Conservation (phyloP, 2,113 vertebrate genomes). For the Xyrauchen texanus region DNA sequence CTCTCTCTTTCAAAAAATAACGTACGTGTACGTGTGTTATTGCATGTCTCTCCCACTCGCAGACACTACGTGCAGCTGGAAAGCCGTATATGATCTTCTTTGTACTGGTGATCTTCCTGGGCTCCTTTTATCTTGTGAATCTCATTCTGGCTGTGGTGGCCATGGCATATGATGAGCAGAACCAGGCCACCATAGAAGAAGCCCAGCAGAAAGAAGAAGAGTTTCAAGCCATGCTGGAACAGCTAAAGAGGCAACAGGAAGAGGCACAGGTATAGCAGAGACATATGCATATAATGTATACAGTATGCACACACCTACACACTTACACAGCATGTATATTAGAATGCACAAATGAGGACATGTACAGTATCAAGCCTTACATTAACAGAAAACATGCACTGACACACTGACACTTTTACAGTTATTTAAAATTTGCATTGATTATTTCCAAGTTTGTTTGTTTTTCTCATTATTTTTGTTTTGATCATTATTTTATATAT, state of each 20-base stretch:
- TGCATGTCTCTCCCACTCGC: constrained; percentile 31
- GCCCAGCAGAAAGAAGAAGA: constrained; percentile 94
- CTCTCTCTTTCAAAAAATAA: not conserved
- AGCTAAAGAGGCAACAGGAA: constrained; percentile 95
- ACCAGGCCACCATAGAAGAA: constrained; percentile 94
- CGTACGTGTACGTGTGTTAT: not conserved
- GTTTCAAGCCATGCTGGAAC: constrained; percentile 96
- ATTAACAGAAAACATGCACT: not conserved
- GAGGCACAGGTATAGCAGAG: constrained; percentile 86
- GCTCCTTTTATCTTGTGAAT: constrained; percentile 97
- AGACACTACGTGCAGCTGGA: constrained; percentile 95
- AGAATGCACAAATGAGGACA: not conserved
- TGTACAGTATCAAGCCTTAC: not conserved
- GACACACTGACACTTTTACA: not conserved
- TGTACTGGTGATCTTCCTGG: constrained; percentile 96
- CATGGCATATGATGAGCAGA: constrained; percentile 98
- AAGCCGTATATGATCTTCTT: constrained; percentile 99
- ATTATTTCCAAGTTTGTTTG: not conserved
- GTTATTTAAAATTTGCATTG: not conserved
- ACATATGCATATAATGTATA: not conserved
- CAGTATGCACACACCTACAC: not conserved
- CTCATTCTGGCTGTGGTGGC: constrained; percentile 97
- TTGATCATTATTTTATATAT: constrained; percentile 33
- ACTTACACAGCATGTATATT: constrained; percentile 4
- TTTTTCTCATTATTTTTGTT: not conserved